Evolutionary conservation across 2,797 vertebrate genomes (phyloP), one percentile per base, ranked within the genome.

Genomic region (Alectoris magna): DNA sequence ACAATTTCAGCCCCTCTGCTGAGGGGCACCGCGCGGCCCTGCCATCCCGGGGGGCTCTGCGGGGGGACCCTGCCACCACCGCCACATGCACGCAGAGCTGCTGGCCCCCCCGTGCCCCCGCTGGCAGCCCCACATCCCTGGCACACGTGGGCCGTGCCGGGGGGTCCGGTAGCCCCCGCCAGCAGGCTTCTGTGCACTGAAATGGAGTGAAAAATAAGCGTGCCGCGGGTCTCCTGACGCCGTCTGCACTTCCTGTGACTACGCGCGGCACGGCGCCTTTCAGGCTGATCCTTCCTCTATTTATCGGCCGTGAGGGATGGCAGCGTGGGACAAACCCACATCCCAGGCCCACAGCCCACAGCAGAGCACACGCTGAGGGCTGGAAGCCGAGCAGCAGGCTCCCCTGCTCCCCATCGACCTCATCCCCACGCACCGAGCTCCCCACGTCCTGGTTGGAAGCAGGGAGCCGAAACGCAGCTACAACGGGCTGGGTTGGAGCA

Each of bases 161-260:
- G 11, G 60, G 26, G 11, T 18, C 38, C 17, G 8, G 38, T 13
- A 27, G 26, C 60, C 39, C 60, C 60, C 17, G 8, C 26, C 26
- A 11, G 26, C 27, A 8, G 26, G 38, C 26, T 63, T 29, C 29
- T 19, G 27, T 19, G 38, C 11, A 6, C 41, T 34, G n/a, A 46
- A 67, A 55, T 14, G 34, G 36, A 53, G 27, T 16, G 64, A 53
- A 78, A 66, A 53, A 55, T n/a, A 74, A 80, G 68, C 31, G 31
- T 41, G 34, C 29, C 51, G 23, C 48, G 41, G 44, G 38, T 58
- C 31, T 38, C 67, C 91, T 78, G 79, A 84, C 46, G 91, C 81
- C 48, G 77, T 88, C 91, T 93, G 89, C 91, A 96, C 88, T 95
- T 96, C 90, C 94, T 95, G 86, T 97, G 93, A 91, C 94, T 91